phyloP scores from a whole-genome alignment of 2,797 vertebrate genomes.

The Silurus lanzhouensis region DNA sequence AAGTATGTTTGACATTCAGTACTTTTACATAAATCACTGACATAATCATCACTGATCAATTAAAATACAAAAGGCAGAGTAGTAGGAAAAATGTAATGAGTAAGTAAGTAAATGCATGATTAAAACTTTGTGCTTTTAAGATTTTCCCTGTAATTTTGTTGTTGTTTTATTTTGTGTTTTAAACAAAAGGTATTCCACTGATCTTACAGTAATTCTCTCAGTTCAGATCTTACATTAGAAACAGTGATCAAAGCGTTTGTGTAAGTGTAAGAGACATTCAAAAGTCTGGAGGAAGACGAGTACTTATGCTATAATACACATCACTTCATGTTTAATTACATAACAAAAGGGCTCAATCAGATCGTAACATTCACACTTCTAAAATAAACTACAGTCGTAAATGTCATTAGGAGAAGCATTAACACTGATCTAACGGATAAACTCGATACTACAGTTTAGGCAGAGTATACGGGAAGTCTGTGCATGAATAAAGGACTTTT shows the following conservation, averaged over 20 bases:
- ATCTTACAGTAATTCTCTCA: constrained; percentile 11
- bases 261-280: neutral
- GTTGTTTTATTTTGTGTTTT: constrained; percentile 24
- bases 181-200: constrained; percentile 31
- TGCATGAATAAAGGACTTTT: neutral
- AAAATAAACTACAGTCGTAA: neutral
- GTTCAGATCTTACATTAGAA: neutral
- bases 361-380: neutral
- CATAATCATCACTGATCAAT: neutral
- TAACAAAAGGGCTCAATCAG: constrained; percentile 6
- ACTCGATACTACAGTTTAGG: neutral
- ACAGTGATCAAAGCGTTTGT: neutral
- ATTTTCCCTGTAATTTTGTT: constrained; percentile 61
- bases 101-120: constrained; percentile 43
- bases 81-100: constrained; percentile 29
- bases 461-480: neutral
- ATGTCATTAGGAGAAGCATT: neutral
- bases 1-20: constrained; percentile 32
- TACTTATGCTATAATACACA: neutral
- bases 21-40: neutral
- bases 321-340: neutral
- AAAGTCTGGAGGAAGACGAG: neutral
- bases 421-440: constrained; percentile 15
- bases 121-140: constrained; percentile 77
- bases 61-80: neutral